A percentile compares a stretch with the other conserved stretches of the same genome.
phyloP scores from a whole-genome alignment of 2,797 vertebrate genomes.

The Chelidonichthys spinosus region DNA sequence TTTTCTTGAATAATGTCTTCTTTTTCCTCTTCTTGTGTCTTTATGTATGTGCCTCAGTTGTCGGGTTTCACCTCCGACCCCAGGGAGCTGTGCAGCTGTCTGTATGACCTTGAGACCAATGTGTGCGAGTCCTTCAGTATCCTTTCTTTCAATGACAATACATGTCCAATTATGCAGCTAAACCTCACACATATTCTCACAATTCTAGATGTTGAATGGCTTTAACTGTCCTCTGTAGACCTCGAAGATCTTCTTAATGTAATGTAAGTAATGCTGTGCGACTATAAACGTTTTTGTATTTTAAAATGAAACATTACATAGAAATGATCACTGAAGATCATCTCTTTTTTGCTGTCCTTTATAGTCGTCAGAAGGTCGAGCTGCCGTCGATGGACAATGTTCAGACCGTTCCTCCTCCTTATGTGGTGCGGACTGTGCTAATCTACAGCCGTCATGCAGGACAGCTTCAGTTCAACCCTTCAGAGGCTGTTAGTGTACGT shows the following conservation, averaged over 20 bases:
- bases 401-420: conserved; percentile 93
- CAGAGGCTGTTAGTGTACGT: conserved; percentile 90
- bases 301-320: not conserved
- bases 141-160: conserved; percentile 69
- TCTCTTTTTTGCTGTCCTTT: not conserved
- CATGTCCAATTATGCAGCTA: not conserved
- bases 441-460: conserved; percentile 90
- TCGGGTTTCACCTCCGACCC: conserved; percentile 97
- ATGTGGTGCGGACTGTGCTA: conserved; percentile 91
- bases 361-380: conserved; percentile 93
- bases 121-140: conserved; percentile 96
- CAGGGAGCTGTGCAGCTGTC: conserved; percentile 94
- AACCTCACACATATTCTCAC: no score
- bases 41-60: conserved; percentile 78
- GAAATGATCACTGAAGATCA: not conserved
- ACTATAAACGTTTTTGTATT: not conserved
- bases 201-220: conserved; percentile 18
- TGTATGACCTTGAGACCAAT: conserved; percentile 95
- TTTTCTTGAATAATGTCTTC: not conserved
- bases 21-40: not conserved
- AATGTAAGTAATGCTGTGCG: conserved; percentile 86
- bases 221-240: conserved; percentile 86
- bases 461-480: conserved; percentile 88
- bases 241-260: conserved; percentile 95
- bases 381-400: conserved; percentile 91